A percentile compares a stretch with the other conserved stretches of the same genome.
Conservation (phyloP, 1,140 invertebrate genomes). For the Anadara kagoshimensis region DNA sequence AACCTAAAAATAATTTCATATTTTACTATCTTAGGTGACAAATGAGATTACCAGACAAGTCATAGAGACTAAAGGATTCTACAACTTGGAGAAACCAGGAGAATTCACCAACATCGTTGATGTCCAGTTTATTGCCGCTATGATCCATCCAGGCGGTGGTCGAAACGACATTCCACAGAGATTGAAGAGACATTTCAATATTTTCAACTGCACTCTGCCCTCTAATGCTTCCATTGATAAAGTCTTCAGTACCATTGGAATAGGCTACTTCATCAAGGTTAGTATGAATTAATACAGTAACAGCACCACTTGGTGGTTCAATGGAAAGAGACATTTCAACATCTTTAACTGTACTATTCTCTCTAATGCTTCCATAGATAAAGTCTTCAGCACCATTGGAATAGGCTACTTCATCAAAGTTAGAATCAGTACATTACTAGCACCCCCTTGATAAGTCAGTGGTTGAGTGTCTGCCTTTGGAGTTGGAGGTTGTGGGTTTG, state of each 20-base stretch:
- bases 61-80: constrained; percentile 98
- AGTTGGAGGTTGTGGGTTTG: too few species aligned
- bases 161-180: constrained; percentile 96
- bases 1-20: too few species aligned
- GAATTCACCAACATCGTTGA: constrained; percentile 95
- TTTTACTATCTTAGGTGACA: constrained; percentile 76
- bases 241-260: constrained; percentile 81
- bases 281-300: background rate
- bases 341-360: constrained; percentile 97
- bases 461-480: too few species aligned
- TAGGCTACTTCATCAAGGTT: constrained; percentile 71
- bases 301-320: too few species aligned
- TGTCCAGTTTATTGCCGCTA: constrained; percentile 92
- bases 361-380: constrained; percentile 88
- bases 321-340: constrained; percentile 95
- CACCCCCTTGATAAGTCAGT: too few species aligned
- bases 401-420: constrained; percentile 71
- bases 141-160: constrained; percentile 90
- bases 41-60: constrained; percentile 97
- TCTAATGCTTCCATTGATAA: constrained; percentile 90
- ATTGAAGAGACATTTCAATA: constrained; percentile 94
- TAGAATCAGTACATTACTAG: constrained; percentile 5
- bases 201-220: constrained; percentile 97
- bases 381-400: constrained; percentile 82
- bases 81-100: constrained; percentile 96